Evolutionary conservation across 2,113 vertebrate species (phyloP).

Genomic region (Bos taurus): DNA sequence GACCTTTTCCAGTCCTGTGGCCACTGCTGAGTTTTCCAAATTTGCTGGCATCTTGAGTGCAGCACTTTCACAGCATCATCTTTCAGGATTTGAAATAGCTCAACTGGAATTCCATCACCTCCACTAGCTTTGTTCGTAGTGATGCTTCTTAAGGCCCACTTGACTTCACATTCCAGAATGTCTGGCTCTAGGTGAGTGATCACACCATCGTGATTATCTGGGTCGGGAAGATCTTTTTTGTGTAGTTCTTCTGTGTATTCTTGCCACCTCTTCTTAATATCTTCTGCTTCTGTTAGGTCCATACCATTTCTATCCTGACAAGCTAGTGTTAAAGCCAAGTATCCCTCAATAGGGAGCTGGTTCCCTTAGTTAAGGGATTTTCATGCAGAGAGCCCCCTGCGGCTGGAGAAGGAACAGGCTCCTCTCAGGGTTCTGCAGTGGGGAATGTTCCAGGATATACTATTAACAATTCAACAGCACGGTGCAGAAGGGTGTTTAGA

Average conservation of each 20-base stretch:
- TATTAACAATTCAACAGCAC: accelerated
- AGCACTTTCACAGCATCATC: not conserved
- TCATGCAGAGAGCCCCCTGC: not conserved
- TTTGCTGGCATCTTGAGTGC: not conserved
- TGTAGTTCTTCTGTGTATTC: not conserved
- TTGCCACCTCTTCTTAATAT: not conserved
- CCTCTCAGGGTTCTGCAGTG: not conserved
- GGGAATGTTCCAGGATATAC: no score
- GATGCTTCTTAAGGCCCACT: not conserved
- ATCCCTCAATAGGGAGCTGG: not conserved
- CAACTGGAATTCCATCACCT: not conserved
- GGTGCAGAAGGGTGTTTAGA: accelerated
- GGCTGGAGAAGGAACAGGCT: not conserved
- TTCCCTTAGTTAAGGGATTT: accelerated
- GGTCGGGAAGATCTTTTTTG: not conserved
- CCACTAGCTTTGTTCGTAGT: not conserved
- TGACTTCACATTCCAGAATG: not conserved
- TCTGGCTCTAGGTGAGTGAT: not conserved
- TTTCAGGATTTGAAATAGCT: not conserved
- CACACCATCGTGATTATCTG: accelerated
- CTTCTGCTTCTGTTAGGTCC: not conserved
- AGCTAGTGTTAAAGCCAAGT: not conserved
- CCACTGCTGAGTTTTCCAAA: not conserved
- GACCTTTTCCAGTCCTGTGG: not conserved
- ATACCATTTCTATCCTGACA: not conserved